Conservation (phyloP, 2,888 invertebrate genomes). For the Actias luna region DNA sequence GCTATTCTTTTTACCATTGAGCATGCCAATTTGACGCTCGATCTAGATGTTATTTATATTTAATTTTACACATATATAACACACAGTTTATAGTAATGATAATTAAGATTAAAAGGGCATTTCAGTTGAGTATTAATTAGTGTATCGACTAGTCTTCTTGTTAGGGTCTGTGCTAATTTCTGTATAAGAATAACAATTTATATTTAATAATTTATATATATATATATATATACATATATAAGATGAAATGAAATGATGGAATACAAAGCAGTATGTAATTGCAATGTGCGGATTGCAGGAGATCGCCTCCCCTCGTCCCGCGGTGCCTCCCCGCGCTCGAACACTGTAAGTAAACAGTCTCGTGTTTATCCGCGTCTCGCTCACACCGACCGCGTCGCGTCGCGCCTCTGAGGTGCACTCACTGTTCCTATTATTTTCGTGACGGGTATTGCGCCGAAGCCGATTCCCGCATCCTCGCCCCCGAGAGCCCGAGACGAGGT, state of each 20-base stretch:
- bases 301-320: slow-evolving; percentile 66
- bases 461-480: slow-evolving; percentile 81
- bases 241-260: slow-evolving; percentile 65
- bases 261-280: slow-evolving; percentile 69
- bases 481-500: slow-evolving; percentile 80
- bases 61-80: neutral
- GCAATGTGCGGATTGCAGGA: slow-evolving; percentile 80
- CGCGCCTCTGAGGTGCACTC: slow-evolving; percentile 82
- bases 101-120: neutral
- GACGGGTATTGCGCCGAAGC: slow-evolving; percentile 82
- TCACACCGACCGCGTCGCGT: slow-evolving; percentile 79
- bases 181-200: slow-evolving; percentile 1
- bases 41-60: neutral
- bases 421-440: slow-evolving; percentile 82
- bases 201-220: slow-evolving; percentile 5
- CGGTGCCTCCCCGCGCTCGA: slow-evolving; percentile 69
- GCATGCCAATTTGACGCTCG: neutral
- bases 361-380: slow-evolving; percentile 82
- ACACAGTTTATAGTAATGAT: neutral
- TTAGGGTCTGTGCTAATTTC: neutral
- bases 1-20: neutral
- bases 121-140: neutral
- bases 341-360: slow-evolving; percentile 82
- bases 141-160: neutral
- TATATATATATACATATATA: slow-evolving; percentile 12